These are phyloP conservation scores for Geranospiza caerulescens DNA, from an alignment of 2,797 vertebrate genomes.

Conservation along the genomic window DNA sequence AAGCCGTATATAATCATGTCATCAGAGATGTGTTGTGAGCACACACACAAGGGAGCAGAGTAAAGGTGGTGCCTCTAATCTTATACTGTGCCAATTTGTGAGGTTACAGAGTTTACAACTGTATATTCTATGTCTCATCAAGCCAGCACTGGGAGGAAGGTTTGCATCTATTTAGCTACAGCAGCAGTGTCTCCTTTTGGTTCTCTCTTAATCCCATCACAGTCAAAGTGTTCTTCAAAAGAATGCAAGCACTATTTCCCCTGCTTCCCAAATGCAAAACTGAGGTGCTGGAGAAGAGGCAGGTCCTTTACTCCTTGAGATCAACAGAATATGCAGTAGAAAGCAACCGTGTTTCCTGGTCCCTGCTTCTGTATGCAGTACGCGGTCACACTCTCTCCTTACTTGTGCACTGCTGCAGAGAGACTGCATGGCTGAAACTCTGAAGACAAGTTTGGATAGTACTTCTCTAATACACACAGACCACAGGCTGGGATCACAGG, in stretches of 20 bases:
- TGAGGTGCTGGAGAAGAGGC: background rate
- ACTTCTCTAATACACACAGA: background rate
- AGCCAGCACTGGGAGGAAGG: background rate
- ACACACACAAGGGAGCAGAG: background rate
- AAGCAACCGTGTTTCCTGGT: background rate
- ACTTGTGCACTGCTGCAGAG: background rate
- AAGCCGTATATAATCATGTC: constrained; percentile 22
- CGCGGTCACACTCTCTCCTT: background rate
- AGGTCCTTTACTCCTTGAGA: background rate
- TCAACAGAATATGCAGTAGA: background rate
- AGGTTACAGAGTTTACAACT: background rate
- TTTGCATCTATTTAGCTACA: background rate
- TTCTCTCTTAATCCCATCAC: background rate
- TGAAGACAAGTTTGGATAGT: background rate
- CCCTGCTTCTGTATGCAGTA: accelerated
- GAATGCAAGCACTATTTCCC: background rate
- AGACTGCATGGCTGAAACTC: background rate
- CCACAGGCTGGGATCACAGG: background rate
- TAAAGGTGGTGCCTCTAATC: background rate
- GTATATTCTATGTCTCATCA: background rate
- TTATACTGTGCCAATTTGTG: background rate
- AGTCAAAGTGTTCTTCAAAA: background rate
- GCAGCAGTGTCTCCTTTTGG: background rate
- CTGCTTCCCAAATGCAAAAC: background rate
- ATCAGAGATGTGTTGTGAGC: constrained; percentile 16